A percentile compares a stretch with the other conserved stretches of the same genome.
phyloP scores from a whole-genome alignment of 2,888 invertebrate species.

The Miltochrista miniata region DNA sequence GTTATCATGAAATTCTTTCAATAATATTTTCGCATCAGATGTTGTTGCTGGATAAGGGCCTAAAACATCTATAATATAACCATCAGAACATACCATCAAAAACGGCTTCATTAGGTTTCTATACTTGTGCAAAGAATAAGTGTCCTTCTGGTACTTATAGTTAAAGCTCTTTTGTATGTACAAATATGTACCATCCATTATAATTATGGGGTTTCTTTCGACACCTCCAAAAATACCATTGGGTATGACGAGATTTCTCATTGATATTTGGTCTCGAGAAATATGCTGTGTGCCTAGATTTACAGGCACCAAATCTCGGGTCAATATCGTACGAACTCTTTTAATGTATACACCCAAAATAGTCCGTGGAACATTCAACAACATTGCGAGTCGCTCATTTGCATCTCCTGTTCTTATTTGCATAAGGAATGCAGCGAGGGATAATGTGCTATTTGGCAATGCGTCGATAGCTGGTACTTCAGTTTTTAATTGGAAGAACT shows the following conservation, averaged over 20 bases:
- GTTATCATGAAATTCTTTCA: too few species aligned
- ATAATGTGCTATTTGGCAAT: slow-evolving; percentile 5
- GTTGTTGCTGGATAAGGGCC: slow-evolving; percentile 9
- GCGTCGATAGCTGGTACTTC: slow-evolving; percentile 4
- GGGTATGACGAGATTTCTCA: too few species aligned
- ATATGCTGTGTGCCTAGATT: too few species aligned
- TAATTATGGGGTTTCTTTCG: too few species aligned
- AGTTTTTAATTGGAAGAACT: not conserved
- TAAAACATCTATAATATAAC: slow-evolving; percentile 10
- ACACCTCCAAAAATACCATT: not conserved
- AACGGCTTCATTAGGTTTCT: slow-evolving; percentile 5
- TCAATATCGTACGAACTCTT: too few species aligned
- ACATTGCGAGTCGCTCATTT: not conserved
- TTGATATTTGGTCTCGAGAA: too few species aligned
- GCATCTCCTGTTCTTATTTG: slow-evolving; percentile 5
- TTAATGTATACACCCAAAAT: not conserved
- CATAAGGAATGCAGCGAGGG: not conserved
- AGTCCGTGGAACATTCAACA: not conserved
- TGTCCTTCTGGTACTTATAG: slow-evolving; percentile 4
- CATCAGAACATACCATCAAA: slow-evolving; percentile 5
- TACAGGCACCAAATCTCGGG: too few species aligned
- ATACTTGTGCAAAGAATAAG: slow-evolving; percentile 1
- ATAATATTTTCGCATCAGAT: not conserved
- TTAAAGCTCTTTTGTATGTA: slow-evolving; percentile 3
- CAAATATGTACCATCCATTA: slow-evolving; percentile 1